Percentiles rank a stretch among this genome's conserved stretches.
Conservation (phyloP, 2,113 vertebrate species). For the Eulemur macaco region DNA sequence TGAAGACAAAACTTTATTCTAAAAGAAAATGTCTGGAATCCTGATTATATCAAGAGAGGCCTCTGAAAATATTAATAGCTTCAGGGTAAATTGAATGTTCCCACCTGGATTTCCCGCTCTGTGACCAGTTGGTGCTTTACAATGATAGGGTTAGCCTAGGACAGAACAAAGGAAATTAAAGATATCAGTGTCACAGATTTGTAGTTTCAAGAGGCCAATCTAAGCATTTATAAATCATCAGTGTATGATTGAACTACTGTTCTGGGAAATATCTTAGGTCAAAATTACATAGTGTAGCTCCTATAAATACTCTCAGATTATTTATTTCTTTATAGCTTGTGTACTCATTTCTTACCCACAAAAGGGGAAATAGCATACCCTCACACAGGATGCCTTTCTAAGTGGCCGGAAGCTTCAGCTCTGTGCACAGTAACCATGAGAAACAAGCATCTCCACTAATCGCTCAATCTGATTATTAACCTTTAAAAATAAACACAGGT, state of each 20-base stretch:
- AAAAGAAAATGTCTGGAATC: not conserved
- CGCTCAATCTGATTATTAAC: conserved; percentile 67
- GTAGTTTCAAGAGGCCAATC: conserved; percentile 58
- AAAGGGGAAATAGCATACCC: conserved; percentile 48
- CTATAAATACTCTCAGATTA: conserved; percentile 67
- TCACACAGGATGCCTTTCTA: not conserved
- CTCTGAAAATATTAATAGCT: not conserved
- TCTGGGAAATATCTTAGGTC: conserved; percentile 70
- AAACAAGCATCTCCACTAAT: conserved; percentile 47
- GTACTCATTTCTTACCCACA: conserved; percentile 50
- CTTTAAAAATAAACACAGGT: conserved; percentile 74
- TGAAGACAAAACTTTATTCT: conserved; percentile 7
- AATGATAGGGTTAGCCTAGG: conserved; percentile 40
- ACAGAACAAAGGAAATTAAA: conserved; percentile 71
- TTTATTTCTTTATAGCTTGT: conserved; percentile 41
- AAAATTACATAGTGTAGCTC: conserved; percentile 46
- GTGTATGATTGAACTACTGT: conserved; percentile 31
- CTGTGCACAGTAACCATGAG: conserved; percentile 52
- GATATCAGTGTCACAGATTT: conserved; percentile 51
- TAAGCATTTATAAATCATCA: conserved; percentile 62
- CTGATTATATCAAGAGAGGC: not conserved
- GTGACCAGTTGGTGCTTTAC: conserved; percentile 34
- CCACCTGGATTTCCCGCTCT: not conserved
- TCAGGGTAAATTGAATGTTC: conserved; percentile 38
- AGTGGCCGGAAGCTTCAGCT: conserved; percentile 27